Conservation (phyloP, 2,113 vertebrate species). For the Aspidoscelis tigris region DNA sequence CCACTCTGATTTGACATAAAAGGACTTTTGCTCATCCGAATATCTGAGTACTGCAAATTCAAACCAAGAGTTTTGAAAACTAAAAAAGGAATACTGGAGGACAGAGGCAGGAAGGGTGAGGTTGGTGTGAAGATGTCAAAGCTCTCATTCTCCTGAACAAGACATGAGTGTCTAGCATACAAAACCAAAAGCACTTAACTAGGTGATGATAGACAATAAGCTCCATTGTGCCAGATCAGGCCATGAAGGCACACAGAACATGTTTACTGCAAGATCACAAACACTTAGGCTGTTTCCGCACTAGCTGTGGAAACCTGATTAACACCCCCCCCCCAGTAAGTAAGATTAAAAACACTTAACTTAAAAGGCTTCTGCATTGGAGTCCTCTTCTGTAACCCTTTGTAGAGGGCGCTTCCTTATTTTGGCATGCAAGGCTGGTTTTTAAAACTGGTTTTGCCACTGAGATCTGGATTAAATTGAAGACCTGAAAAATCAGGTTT, state of each 20-base stretch:
- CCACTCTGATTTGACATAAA: slow-evolving; percentile 53
- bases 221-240: slow-evolving; percentile 24
- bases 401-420: too few relatives aligned
- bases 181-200: slow-evolving; percentile 55
- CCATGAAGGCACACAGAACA: slow-evolving; percentile 27
- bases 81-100: slow-evolving; percentile 62
- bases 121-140: slow-evolving; percentile 75
- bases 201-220: slow-evolving; percentile 45
- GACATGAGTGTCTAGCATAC: slow-evolving; percentile 70
- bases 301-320: too few relatives aligned
- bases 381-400: too few relatives aligned
- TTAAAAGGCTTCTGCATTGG: too few relatives aligned
- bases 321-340: neutral
- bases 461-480: too few relatives aligned
- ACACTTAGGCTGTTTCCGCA: too few relatives aligned
- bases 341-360: neutral
- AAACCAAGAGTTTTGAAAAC: slow-evolving; percentile 58
- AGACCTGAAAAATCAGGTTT: too few relatives aligned
- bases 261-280: slow-evolving; percentile 6
- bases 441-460: too few relatives aligned
- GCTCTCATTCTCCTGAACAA: slow-evolving; percentile 74
- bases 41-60: slow-evolving; percentile 62
- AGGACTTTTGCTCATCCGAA: slow-evolving; percentile 55
- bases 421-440: too few relatives aligned
- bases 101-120: slow-evolving; percentile 52